Conservation (phyloP, 2,888 invertebrate species). For the Dione juno region DNA sequence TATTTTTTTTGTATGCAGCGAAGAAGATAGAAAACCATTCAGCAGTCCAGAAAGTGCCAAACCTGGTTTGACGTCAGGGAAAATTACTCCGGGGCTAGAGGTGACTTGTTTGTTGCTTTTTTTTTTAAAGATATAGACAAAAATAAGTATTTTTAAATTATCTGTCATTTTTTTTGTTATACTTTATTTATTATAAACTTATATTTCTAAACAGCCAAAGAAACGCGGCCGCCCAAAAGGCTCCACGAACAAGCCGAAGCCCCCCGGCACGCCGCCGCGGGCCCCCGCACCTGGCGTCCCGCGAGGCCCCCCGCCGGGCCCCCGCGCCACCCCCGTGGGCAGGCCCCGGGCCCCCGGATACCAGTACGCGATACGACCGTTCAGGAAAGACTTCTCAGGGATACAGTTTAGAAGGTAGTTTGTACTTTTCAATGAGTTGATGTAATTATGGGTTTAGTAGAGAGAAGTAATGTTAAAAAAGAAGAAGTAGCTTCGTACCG, state of each 20-base stretch:
- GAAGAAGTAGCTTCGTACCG: no score
- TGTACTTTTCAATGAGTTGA: no score
- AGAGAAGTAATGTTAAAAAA: no score
- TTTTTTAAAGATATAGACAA: no score
- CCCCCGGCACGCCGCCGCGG: slow-evolving; percentile 43
- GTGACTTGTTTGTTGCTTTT: slow-evolving; percentile 50
- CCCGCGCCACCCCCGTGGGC: slow-evolving; percentile 50
- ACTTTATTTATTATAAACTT: background rate
- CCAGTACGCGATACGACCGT: slow-evolving; percentile 76
- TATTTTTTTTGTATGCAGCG: slow-evolving; percentile 52
- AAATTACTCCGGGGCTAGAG: slow-evolving; percentile 65
- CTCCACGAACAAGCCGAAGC: slow-evolving; percentile 73
- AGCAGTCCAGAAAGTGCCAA: slow-evolving; percentile 71
- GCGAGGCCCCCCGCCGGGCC: slow-evolving; percentile 48
- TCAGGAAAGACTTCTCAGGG: slow-evolving; percentile 80
- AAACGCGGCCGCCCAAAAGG: slow-evolving; percentile 80
- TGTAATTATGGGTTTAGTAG: no score
- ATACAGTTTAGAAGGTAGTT: slow-evolving; percentile 77
- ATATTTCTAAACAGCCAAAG: slow-evolving; percentile 61
- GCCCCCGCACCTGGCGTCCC: slow-evolving; percentile 40
- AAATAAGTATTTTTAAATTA: background rate
- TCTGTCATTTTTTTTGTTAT: no score
- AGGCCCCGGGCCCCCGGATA: slow-evolving; percentile 70
- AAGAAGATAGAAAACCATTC: slow-evolving; percentile 72
- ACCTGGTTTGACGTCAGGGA: slow-evolving; percentile 63